Evolutionary conservation across 2,797 vertebrate species (phyloP), one percentile per base, ranked within the genome.

Genomic region (Enteromius viviparus): DNA sequence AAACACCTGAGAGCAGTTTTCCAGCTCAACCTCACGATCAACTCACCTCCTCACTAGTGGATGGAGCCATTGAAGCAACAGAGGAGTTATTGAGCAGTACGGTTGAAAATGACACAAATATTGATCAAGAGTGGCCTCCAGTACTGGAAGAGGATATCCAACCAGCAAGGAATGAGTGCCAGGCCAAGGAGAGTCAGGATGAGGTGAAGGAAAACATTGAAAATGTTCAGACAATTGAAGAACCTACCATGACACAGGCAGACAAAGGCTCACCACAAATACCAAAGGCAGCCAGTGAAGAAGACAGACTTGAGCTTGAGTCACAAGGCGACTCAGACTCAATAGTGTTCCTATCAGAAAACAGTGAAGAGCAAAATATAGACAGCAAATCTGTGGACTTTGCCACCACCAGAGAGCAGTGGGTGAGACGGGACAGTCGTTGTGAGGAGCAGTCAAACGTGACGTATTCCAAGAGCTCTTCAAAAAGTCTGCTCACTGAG

Each of bases 361-460:
- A 70, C 9, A 71, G 75, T 78, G 90, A 90, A 65, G 86, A 91
- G 75, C 82, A 76, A 40, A 85, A 47, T 6, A 75, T 89, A 45
- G 85, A 87, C 78, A 40, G 32, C 64, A 80, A 87, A 42, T 68
- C 78, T 47, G 6, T 78, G 37, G 76, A 87, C 49, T 83, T 64
- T 51, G 40, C 83, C 80, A 82, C 83, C 47, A 85, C 80, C 81
- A 79, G 64, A 17, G 80, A 90, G 62, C 88, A 89, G 29, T 77
- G 74, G 82, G 81, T 29, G 1, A 51, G 74, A 76, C 42, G 29
- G 21, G 87, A 91, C 72, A 77, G 70, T 68, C 85, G 32, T 70
- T 74, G 80, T 68, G 58, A 47, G 9, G 49, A 88, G 75, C 40
- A 81, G 47, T 66, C 81, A 14, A 80, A 84, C 2, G 9, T 64